These are phyloP conservation scores for Smittia sp. DNA, from an alignment of 2,888 invertebrate genomes.

Conservation along the genomic window DNA sequence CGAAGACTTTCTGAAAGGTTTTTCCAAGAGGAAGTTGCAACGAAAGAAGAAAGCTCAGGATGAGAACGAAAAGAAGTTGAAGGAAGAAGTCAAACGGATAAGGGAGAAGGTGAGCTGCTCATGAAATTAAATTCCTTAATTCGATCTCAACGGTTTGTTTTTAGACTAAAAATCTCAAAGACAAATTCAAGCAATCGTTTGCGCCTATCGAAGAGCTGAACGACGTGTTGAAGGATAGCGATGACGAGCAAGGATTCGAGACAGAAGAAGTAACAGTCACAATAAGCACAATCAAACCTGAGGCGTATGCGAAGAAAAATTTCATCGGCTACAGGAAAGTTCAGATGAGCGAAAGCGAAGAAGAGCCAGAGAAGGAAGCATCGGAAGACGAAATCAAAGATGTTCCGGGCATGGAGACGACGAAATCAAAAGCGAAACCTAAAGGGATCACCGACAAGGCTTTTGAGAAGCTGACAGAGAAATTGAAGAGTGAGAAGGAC, in stretches of 20 bases:
- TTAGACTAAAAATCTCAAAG: slow-evolving; percentile 26
- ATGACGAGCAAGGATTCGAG: slow-evolving; percentile 9
- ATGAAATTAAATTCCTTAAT: not conserved
- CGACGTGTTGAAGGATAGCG: not conserved
- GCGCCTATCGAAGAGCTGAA: slow-evolving; percentile 13
- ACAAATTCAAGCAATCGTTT: slow-evolving; percentile 32
- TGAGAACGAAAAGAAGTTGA: slow-evolving; percentile 3
- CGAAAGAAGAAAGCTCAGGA: slow-evolving; percentile 34
- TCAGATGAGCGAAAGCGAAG: not conserved
- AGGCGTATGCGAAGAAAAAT: slow-evolving; percentile 15
- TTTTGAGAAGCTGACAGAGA: not conserved
- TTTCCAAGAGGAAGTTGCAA: slow-evolving; percentile 10
- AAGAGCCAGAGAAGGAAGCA: not conserved
- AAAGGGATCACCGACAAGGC: not conserved
- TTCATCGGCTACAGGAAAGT: not conserved
- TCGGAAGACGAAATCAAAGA: not conserved
- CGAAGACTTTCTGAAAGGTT: slow-evolving; percentile 32
- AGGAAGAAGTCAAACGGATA: slow-evolving; percentile 21
- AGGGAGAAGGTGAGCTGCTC: not conserved
- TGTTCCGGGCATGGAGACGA: slow-evolving; percentile 1
- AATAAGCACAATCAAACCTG: not conserved
- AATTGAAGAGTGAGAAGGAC: slow-evolving; percentile 23
- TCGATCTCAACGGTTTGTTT: not conserved
- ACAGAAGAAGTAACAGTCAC: slow-evolving; percentile 27
- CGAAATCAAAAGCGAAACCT: not conserved